phyloP scores from a whole-genome alignment of 2,113 vertebrate species.

The Oceanites oceanicus region DNA sequence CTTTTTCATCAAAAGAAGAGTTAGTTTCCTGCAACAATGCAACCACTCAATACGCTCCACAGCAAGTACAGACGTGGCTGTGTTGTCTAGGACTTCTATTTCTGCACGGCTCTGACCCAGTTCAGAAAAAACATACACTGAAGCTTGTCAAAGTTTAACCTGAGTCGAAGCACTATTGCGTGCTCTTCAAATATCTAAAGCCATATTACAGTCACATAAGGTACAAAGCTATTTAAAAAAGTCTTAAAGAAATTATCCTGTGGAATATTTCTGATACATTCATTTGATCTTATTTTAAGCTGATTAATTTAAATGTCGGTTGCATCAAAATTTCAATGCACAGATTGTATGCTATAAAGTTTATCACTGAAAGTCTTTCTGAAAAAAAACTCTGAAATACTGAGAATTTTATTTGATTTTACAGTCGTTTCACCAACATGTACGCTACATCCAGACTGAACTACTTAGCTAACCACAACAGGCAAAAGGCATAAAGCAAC shows the following conservation, averaged over 20 bases:
- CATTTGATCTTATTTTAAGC: neutral
- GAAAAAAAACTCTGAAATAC: neutral
- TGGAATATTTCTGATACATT: neutral
- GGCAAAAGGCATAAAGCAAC: neutral
- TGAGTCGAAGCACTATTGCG: accelerated
- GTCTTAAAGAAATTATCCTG: neutral
- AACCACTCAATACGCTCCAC: neutral
- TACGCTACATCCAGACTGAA: neutral
- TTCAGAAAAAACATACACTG: neutral
- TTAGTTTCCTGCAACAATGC: neutral
- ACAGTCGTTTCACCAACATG: neutral
- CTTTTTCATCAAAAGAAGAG: neutral
- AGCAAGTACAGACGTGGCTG: neutral
- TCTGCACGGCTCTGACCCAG: neutral
- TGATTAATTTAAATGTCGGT: neutral
- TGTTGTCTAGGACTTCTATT: neutral
- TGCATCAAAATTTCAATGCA: neutral
- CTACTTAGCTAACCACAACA: neutral
- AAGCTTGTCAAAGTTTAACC: neutral
- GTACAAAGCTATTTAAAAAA: neutral
- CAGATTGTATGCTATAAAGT: neutral
- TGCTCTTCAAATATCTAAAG: neutral
- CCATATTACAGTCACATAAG: neutral
- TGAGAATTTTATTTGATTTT: neutral
- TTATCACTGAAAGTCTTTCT: neutral